phyloP scores from a whole-genome alignment of 2,888 invertebrate species.

The Frankliniella fusca region DNA sequence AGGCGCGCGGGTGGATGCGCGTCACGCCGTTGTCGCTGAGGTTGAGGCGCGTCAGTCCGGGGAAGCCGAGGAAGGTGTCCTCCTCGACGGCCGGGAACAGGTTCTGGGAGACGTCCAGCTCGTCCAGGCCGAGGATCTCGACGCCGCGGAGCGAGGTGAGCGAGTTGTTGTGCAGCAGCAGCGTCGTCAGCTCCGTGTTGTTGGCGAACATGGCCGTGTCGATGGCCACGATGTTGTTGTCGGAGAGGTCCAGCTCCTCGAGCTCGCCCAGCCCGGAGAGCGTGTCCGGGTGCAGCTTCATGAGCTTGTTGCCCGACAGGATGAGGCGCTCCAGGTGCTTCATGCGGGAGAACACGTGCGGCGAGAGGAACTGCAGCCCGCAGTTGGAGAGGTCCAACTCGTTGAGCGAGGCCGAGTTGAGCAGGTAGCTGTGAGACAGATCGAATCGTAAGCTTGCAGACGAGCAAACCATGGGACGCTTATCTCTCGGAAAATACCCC shows the following conservation, averaged over 20 bases:
- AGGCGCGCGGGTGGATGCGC: slow-evolving; percentile 64
- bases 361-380: slow-evolving; percentile 59
- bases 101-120: slow-evolving; percentile 66
- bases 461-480: too few species aligned
- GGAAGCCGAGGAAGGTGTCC: slow-evolving; percentile 59
- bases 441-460: too few species aligned
- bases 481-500: background rate
- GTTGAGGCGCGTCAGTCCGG: slow-evolving; percentile 61
- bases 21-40: slow-evolving; percentile 66
- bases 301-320: slow-evolving; percentile 63
- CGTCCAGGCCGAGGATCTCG: slow-evolving; percentile 59
- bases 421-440: background rate
- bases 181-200: slow-evolving; percentile 61
- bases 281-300: slow-evolving; percentile 55
- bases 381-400: slow-evolving; percentile 1
- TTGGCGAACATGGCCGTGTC: slow-evolving; percentile 62
- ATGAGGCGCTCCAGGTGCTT: slow-evolving; percentile 63
- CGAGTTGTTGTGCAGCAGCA: slow-evolving; percentile 66
- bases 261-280: slow-evolving; percentile 62
- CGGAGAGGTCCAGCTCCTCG: slow-evolving; percentile 68
- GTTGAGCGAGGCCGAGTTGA: slow-evolving; percentile 10
- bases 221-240: slow-evolving; percentile 62
- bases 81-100: slow-evolving; percentile 61
- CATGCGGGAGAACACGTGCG: slow-evolving; percentile 61
- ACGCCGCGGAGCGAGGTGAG: slow-evolving; percentile 60